Percentiles rank a stretch among this genome's conserved stretches.
phyloP scores from a whole-genome alignment of 1,140 invertebrate species.

The Hydropsyche tenuis region DNA sequence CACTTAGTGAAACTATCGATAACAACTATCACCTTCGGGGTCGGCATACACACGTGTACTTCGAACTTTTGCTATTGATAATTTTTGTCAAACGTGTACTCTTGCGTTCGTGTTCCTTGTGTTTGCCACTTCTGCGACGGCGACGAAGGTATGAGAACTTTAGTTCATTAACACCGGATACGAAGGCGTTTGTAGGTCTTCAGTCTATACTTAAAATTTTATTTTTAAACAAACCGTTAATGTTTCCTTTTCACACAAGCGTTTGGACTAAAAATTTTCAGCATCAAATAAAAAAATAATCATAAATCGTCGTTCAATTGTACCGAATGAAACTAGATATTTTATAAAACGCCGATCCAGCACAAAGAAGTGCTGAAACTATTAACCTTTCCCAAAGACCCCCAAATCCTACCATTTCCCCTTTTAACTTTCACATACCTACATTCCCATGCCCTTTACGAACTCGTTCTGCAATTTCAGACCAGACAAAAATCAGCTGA shows the following conservation, averaged over 20 bases:
- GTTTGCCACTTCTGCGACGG: not conserved
- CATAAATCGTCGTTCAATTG: not conserved
- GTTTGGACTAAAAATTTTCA: not conserved
- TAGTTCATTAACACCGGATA: conserved; percentile 36
- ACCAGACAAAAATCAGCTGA: too few species aligned
- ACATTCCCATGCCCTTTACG: conserved; percentile 32
- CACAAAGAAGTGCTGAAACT: conserved; percentile 34
- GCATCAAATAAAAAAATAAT: not conserved
- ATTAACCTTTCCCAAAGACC: conserved; percentile 17
- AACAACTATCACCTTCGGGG: too few species aligned
- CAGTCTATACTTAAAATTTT: conserved; percentile 16
- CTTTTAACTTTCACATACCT: not conserved
- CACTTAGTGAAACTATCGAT: too few species aligned
- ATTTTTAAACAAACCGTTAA: conserved; percentile 27
- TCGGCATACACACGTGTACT: too few species aligned
- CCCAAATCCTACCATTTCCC: not conserved
- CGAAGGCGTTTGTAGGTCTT: conserved; percentile 29
- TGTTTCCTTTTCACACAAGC: not conserved
- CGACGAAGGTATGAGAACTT: conserved; percentile 13
- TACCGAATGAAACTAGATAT: conserved; percentile 2
- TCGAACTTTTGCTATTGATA: not conserved
- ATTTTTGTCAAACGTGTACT: conserved; percentile 3
- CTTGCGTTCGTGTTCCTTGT: not conserved
- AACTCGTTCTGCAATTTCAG: conserved; percentile 17
- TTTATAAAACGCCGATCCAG: not conserved